Evolutionary conservation across 2,797 vertebrate species (phyloP).

Genomic region (Columba guinea): DNA sequence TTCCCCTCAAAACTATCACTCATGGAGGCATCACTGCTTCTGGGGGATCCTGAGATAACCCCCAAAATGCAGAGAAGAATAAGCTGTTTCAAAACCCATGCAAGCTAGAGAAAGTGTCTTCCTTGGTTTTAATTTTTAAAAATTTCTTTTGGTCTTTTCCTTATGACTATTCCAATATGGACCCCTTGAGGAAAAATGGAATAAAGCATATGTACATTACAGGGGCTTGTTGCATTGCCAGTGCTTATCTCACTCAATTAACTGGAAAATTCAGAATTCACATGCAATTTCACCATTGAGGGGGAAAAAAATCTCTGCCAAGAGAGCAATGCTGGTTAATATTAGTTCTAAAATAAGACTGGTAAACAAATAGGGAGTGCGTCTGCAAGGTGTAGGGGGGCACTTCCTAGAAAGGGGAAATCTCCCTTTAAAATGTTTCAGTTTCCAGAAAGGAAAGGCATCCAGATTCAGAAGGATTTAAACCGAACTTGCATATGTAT

Average conservation of each 20-base stretch:
- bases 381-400: neutral
- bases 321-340: conserved; percentile 13
- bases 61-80: neutral
- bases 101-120: neutral
- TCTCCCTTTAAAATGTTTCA: neutral
- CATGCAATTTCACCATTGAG: conserved; percentile 42
- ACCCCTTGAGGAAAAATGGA: neutral
- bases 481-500: neutral
- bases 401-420: neutral
- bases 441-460: neutral
- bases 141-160: neutral
- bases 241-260: conserved; percentile 58
- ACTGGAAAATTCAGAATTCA: conserved; percentile 69
- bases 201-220: neutral
- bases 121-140: neutral
- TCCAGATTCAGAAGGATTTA: neutral
- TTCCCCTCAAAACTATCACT: neutral
- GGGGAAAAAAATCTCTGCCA: conserved; percentile 14
- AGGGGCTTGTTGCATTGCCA: neutral
- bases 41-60: neutral
- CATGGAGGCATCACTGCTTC: too few species aligned
- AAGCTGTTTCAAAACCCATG: neutral
- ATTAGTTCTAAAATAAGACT: neutral
- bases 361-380: conserved; percentile 9
- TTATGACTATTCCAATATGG: neutral